Evolutionary conservation across 2,797 vertebrate genomes (phyloP).

Genomic region (Sternarchorhynchus goeldii): DNA sequence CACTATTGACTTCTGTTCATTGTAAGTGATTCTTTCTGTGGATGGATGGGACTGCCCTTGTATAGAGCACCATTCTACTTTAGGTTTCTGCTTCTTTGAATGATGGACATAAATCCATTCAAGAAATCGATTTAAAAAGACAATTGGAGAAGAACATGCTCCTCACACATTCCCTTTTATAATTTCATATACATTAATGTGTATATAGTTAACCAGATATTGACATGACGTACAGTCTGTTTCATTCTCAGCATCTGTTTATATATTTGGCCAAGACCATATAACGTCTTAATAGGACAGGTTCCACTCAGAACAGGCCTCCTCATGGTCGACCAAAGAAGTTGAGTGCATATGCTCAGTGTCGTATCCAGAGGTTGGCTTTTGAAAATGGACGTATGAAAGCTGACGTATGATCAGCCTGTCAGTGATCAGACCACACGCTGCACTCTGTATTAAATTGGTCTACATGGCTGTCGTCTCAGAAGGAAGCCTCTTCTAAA

Average conservation of each 20-base stretch:
- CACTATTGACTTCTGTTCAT: conserved; percentile 29
- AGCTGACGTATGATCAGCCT: too few species aligned
- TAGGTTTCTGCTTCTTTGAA: background rate
- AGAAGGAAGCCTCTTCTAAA: too few species aligned
- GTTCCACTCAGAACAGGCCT: too few species aligned
- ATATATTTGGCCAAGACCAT: too few species aligned
- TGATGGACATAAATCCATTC: background rate
- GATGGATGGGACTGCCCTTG: background rate
- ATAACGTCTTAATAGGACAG: too few species aligned
- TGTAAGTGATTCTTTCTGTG: conserved; percentile 10
- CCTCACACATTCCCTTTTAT: background rate
- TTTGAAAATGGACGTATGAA: too few species aligned
- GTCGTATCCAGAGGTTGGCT: too few species aligned
- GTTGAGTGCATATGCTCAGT: too few species aligned
- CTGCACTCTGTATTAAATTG: too few species aligned
- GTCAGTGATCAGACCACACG: too few species aligned
- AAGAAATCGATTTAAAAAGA: conserved; percentile 1
- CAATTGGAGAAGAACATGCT: background rate
- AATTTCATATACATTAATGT: background rate
- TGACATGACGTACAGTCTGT: background rate
- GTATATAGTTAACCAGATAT: background rate
- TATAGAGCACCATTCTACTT: background rate
- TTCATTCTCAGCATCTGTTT: background rate
- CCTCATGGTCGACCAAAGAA: too few species aligned
- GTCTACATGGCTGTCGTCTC: too few species aligned